Conservation (phyloP, 2,113 vertebrate genomes). For the Gnathonemus longibarbis region DNA sequence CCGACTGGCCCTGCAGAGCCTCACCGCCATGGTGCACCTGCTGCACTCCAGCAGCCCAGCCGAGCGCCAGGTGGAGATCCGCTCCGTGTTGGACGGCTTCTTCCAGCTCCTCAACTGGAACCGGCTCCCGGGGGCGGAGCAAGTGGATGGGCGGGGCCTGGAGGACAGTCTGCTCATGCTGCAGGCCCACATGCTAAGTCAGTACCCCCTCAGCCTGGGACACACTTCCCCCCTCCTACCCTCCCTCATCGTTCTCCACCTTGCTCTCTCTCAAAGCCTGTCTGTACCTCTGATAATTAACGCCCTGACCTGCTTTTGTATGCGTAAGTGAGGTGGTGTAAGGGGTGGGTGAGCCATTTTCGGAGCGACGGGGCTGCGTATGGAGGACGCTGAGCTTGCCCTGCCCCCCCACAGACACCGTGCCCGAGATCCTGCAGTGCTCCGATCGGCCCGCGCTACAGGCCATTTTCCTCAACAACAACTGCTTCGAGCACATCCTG, state of each 20-base stretch:
- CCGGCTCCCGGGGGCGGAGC: conserved; percentile 46
- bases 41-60: conserved; percentile 73
- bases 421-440: conserved; percentile 86
- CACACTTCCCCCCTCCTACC: neutral
- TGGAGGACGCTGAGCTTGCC: neutral
- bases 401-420: conserved; percentile 59
- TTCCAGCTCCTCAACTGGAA: conserved; percentile 85
- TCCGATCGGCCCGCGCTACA: conserved; percentile 85
- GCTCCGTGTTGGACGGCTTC: conserved; percentile 73
- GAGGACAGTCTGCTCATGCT: conserved; percentile 70
- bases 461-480: conserved; percentile 92
- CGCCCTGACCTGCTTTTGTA: neutral
- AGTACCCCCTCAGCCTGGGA: conserved; percentile 25
- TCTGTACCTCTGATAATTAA: neutral
- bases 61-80: conserved; percentile 70
- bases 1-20: conserved; percentile 54
- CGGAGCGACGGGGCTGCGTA: neutral
- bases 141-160: conserved; percentile 45
- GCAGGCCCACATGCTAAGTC: conserved; percentile 86
- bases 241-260: neutral
- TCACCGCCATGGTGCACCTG: conserved; percentile 77
- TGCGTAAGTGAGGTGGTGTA: neutral
- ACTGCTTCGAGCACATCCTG: conserved; percentile 96
- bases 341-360: neutral
- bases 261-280: neutral